Base-by-base conservation (phyloP, 2,888 invertebrate genomes). In the Clunio marinus region DNA sequence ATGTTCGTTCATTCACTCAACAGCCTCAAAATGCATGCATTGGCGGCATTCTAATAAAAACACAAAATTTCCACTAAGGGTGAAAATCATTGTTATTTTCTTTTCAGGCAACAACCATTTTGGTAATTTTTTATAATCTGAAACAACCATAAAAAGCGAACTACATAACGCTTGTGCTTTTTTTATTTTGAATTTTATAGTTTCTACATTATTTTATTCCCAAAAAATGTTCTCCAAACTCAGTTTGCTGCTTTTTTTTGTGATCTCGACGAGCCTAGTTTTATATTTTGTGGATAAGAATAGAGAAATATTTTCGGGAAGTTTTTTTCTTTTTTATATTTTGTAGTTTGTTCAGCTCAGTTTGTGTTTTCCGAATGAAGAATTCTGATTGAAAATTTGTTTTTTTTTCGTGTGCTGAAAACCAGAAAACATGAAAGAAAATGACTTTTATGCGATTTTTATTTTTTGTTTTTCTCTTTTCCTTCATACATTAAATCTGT, bases 51-150 rank as follows among this genome's bases (percentile, higher is more conserved):
- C n/a, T n/a, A n/a, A n/a, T n/a, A n/a, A n/a, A n/a, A n/a, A n/a
- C n/a, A n/a, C n/a, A n/a, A n/a, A n/a, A n/a, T n/a, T n/a, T n/a
- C n/a, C n/a, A n/a, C n/a, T n/a, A n/a, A n/a, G n/a, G n/a, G n/a
- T n/a, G n/a, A n/a, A n/a, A n/a, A n/a, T n/a, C n/a, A n/a, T n/a
- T n/a, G n/a, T n/a, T n/a, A 32, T 32, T 32, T 13, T 32, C 22
- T 51, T 51, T 51, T 51, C 22, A 32, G 51, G 51, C 20, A 22
- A 22, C 51, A 22, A 51, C 17, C 51, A 51, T 22, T n/a, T n/a
- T 27, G 46, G 63, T 28, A 45, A 65, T 65, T 65, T n/a, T 63
- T 65, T 45, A 28, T 65, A 65, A 65, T 65, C 63, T 45, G 63
- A 41, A 65, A 22, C 22, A 65, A 45, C 63, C 46, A 46, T 65